Conservation (phyloP, 2,888 invertebrate species). For the Lithophane semibrunnea region DNA sequence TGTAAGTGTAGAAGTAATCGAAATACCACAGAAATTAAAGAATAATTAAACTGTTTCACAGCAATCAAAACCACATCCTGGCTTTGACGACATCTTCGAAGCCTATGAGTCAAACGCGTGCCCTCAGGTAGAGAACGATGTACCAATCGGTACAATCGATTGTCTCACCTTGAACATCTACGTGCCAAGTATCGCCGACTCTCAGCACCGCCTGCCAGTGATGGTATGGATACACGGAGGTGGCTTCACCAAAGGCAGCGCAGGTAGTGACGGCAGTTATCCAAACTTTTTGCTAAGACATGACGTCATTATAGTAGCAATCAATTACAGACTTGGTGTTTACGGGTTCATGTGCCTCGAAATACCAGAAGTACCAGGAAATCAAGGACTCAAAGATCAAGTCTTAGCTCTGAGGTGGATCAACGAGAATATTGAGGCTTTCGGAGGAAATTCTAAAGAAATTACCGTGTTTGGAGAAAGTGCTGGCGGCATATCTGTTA, state of each 20-base stretch:
- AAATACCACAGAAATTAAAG: background rate
- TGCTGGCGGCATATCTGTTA: slow-evolving; percentile 66
- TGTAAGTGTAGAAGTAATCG: background rate
- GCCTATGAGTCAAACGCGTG: slow-evolving; percentile 62
- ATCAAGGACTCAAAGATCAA: slow-evolving; percentile 75
- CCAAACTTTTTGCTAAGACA: slow-evolving; percentile 34
- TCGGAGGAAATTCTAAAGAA: slow-evolving; percentile 68
- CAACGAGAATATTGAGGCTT: slow-evolving; percentile 70
- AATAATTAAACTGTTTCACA: background rate
- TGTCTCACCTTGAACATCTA: slow-evolving; percentile 66
- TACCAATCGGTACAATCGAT: slow-evolving; percentile 56
- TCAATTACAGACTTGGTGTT: slow-evolving; percentile 57
- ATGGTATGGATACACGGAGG: slow-evolving; percentile 58
- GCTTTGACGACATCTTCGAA: slow-evolving; percentile 59
- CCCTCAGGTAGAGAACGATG: slow-evolving; percentile 48
- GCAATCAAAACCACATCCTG: slow-evolving; percentile 29
- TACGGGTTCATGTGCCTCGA: slow-evolving; percentile 71
- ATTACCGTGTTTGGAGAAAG: slow-evolving; percentile 70
- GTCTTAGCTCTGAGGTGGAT: slow-evolving; percentile 72
- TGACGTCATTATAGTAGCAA: slow-evolving; percentile 50
- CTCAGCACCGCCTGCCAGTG: slow-evolving; percentile 44
- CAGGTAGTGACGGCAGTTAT: background rate
- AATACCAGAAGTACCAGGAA: slow-evolving; percentile 70
- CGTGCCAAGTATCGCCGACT: slow-evolving; percentile 57
- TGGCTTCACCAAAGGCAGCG: slow-evolving; percentile 37